These are phyloP conservation scores for Perodicticus potto DNA, from an alignment of 2,797 vertebrate genomes.

Conservation along the genomic window DNA sequence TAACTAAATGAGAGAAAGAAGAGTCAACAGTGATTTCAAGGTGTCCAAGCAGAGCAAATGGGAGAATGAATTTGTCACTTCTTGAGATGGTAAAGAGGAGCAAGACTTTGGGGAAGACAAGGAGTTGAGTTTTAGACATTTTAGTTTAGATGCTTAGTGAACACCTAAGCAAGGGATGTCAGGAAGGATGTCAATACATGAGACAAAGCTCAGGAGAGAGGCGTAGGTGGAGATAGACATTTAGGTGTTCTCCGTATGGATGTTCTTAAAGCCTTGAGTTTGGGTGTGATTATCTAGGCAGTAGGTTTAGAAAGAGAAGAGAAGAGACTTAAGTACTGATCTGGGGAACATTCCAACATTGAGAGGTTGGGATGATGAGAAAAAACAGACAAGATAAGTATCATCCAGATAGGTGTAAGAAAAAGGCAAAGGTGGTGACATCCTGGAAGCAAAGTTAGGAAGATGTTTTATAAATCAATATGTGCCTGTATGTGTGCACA, in stretches of 20 bases:
- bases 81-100: not conserved
- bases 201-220: conserved; percentile 6
- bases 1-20: not conserved
- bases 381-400: not conserved
- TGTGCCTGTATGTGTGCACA: rapidly evolving
- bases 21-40: not conserved
- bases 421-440: not conserved
- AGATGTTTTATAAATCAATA: not conserved
- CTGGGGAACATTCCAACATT: not conserved
- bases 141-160: not conserved
- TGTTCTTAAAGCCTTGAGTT: not conserved
- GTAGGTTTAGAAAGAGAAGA: conserved; percentile 21
- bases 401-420: not conserved
- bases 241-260: not conserved
- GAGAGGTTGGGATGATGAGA: not conserved
- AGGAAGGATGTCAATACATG: not conserved
- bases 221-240: not conserved
- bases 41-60: not conserved
- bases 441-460: conserved; percentile 3
- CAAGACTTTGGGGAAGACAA: not conserved
- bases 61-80: conserved; percentile 21
- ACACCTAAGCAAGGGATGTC: not conserved
- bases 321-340: not conserved
- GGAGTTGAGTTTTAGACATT: not conserved
- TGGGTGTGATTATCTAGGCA: not conserved